Percentiles rank a stretch among this genome's conserved stretches.
phyloP scores from a whole-genome alignment of 2,888 invertebrate species.

The Nomada fabriciana region DNA sequence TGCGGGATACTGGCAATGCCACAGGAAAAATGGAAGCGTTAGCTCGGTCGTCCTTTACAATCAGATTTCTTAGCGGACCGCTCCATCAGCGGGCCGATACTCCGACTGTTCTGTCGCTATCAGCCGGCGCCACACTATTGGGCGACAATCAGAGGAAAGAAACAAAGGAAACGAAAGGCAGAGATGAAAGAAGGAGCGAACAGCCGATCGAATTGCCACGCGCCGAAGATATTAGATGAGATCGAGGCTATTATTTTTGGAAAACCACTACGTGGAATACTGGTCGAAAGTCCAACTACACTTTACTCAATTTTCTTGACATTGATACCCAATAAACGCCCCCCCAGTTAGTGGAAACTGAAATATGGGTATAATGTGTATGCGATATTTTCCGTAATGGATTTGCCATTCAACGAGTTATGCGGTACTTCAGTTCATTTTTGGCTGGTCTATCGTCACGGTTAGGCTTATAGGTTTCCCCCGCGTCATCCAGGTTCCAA shows the following conservation, averaged over 20 bases:
- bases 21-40: slow-evolving; percentile 76
- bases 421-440: too few species aligned
- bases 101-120: slow-evolving; percentile 70
- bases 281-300: background rate
- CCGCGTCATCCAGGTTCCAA: too few species aligned
- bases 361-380: too few species aligned
- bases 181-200: slow-evolving; percentile 25
- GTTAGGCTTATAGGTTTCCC: too few species aligned
- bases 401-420: too few species aligned
- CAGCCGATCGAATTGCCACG: slow-evolving; percentile 40
- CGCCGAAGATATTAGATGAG: slow-evolving; percentile 36
- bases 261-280: background rate
- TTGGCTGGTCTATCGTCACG: too few species aligned
- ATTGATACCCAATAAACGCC: too few species aligned
- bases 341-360: too few species aligned
- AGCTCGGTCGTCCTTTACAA: slow-evolving; percentile 77
- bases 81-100: slow-evolving; percentile 72
- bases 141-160: slow-evolving; percentile 59
- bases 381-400: too few species aligned
- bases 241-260: slow-evolving; percentile 6
- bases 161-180: slow-evolving; percentile 60
- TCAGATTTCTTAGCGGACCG: slow-evolving; percentile 77
- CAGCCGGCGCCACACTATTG: slow-evolving; percentile 61
- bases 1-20: slow-evolving; percentile 58
- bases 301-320: too few species aligned